Base-by-base conservation (phyloP, 2,113 vertebrate genomes). In the Petromus typicus region DNA sequence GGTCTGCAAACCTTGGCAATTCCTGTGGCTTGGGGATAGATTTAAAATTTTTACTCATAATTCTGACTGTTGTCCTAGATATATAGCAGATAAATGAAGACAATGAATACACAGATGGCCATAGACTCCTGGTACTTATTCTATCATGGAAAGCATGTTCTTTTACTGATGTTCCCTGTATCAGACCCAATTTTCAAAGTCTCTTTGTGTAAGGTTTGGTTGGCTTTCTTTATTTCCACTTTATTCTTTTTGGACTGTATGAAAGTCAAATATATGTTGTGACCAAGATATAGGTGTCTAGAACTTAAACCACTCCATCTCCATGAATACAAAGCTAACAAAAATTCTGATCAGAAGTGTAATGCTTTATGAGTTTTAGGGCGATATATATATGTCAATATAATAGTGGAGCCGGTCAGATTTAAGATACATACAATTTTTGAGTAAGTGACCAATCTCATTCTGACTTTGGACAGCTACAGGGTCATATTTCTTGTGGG, bases 381-480 rank as follows among this genome's bases (percentile, higher is more conserved):
- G 63, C 95, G 82, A 79, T 75, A 81, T 45, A 90, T 86, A 92
- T n/a, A 22, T n/a, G n/a, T 61, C 14, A 92, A 56, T 16, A 83
- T 23, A 56, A 32, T 23, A 64, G 23, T 27, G 6, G n/a, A 90
- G 48, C 56, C 43, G 23, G 67, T 95, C 0, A 76, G 61, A 90
- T 95, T 91, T 87, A 81, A 90, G 64, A 81, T 34, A 85, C 30
- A 85, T 32, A 40, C 79, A 86, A 57, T 43, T 96, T 95, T 80
- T 84, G 71, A 79, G 51, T 69, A 88, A 92, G 56, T 30, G 57
- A 90, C 23, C 34, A 76, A 75, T 91, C 57, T 86, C 82, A 90
- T 79, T 96, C 59, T 86, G 84, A 43, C 80, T 92, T 96, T 95
- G 82, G 67, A 88, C 32, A 95, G 75, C 17, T 75, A 45, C 87